phyloP scores from a whole-genome alignment of 2,113 vertebrate species.

The Coryphaenoides rupestris region DNA sequence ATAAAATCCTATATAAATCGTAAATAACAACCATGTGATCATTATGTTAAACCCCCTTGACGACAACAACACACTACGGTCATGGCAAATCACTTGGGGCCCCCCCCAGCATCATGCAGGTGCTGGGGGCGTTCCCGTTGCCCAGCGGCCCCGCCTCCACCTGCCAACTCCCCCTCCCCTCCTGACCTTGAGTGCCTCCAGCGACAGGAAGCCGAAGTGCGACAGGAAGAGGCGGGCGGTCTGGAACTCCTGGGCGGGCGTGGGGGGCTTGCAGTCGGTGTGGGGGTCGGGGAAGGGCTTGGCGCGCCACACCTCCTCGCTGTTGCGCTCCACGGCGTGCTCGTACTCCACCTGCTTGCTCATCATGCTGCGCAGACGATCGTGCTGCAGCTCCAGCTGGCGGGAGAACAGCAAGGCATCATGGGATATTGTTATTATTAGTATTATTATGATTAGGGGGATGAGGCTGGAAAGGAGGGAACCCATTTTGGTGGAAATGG shows the following conservation, averaged over 20 bases:
- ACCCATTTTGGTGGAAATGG: neutral
- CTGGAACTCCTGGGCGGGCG: constrained; percentile 91
- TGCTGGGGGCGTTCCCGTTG: constrained; percentile 91
- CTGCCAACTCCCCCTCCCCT: constrained; percentile 68
- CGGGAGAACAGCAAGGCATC: neutral
- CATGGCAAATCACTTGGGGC: too few species aligned
- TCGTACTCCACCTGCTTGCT: constrained; percentile 89
- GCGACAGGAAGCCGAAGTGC: constrained; percentile 91
- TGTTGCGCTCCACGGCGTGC: constrained; percentile 79
- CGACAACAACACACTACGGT: too few species aligned
- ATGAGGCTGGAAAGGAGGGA: too few species aligned
- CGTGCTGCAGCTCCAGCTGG: constrained; percentile 87
- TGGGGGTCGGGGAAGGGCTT: constrained; percentile 85
- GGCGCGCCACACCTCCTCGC: constrained; percentile 81
- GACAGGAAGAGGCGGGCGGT: constrained; percentile 94
- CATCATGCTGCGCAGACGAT: constrained; percentile 86
- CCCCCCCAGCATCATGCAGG: constrained; percentile 88
- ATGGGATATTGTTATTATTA: too few species aligned
- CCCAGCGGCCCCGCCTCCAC: constrained; percentile 93
- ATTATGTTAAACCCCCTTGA: too few species aligned
- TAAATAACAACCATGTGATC: too few species aligned
- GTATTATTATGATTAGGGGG: neutral
- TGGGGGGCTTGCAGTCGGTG: constrained; percentile 87
- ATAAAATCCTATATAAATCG: too few species aligned
- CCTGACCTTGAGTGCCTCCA: constrained; percentile 89